Conservation (phyloP, 2,888 invertebrate genomes). For the Colletes collaris region DNA sequence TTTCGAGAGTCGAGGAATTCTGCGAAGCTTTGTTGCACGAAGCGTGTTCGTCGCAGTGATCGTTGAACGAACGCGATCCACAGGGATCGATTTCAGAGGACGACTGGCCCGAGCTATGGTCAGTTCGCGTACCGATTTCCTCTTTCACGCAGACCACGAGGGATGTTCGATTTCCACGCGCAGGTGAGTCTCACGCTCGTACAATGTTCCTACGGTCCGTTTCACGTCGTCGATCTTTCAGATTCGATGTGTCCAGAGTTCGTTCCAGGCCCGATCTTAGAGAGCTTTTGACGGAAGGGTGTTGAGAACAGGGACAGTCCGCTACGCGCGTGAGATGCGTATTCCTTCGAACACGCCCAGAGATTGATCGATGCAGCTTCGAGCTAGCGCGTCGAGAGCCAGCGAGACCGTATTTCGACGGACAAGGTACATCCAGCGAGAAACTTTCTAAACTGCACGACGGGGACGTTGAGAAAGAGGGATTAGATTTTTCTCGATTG, state of each 20-base stretch:
- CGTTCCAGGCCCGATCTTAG: slow-evolving; percentile 12
- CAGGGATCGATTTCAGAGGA: slow-evolving; percentile 17
- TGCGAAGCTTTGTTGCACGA: neutral
- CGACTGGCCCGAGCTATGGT: slow-evolving; percentile 27
- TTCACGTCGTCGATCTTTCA: slow-evolving; percentile 20
- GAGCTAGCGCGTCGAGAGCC: neutral
- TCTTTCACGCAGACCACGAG: slow-evolving; percentile 29
- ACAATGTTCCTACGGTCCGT: neutral
- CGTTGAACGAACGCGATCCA: slow-evolving; percentile 22
- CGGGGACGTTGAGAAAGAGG: neutral
- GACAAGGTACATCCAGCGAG: slow-evolving; percentile 33
- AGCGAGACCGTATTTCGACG: slow-evolving; percentile 23
- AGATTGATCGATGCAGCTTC: slow-evolving; percentile 18
- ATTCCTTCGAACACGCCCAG: neutral
- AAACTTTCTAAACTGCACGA: slow-evolving; percentile 39
- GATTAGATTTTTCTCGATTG: slow-evolving; percentile 24
- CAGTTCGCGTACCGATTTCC: slow-evolving; percentile 24
- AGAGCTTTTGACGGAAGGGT: neutral
- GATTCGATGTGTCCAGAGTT: slow-evolving; percentile 27
- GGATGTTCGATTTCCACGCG: slow-evolving; percentile 29
- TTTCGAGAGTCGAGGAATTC: slow-evolving; percentile 15
- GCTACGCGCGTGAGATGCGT: slow-evolving; percentile 20
- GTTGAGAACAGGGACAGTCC: neutral
- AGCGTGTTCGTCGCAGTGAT: slow-evolving; percentile 17
- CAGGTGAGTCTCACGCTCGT: slow-evolving; percentile 31